These are phyloP conservation scores for Thysanoteuthis rhombus DNA, from an alignment of 2,888 invertebrate genomes.

Conservation along the genomic window DNA sequence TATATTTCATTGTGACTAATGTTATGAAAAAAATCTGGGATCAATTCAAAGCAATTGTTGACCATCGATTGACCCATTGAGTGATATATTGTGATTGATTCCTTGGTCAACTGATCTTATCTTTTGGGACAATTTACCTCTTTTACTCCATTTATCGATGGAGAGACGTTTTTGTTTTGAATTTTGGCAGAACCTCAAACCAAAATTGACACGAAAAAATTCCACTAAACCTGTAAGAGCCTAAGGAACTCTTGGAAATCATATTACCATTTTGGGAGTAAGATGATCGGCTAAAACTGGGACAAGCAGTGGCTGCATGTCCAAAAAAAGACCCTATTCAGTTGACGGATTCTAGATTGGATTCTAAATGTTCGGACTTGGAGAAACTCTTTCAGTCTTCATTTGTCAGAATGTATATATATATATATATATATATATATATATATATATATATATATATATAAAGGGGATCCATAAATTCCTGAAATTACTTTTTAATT, in stretches of 20 bases:
- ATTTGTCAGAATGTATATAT: neutral
- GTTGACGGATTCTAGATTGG: neutral
- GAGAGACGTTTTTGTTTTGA: neutral
- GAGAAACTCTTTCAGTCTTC: neutral
- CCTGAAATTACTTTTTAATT: neutral
- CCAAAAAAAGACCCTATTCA: neutral
- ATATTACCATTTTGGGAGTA: neutral
- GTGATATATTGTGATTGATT: neutral
- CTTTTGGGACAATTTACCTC: neutral
- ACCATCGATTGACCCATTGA: neutral
- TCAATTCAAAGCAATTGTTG: neutral
- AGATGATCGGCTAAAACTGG: neutral
- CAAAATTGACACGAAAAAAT: neutral
- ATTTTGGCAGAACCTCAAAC: neutral
- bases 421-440: neutral
- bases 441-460: no score
- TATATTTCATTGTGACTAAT: no score
- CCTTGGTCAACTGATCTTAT: neutral
- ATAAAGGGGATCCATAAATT: neutral
- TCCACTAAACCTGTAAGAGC: neutral
- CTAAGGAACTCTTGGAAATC: neutral
- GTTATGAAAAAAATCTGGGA: neutral
- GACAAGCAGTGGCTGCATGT: neutral
- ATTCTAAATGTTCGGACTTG: neutral
- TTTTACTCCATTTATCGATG: neutral